A percentile compares a stretch with the other conserved stretches of the same genome.
Evolutionary conservation across 92 coral and sea anemone genomes (phyloP).

Genomic region (Porites rus): DNA sequence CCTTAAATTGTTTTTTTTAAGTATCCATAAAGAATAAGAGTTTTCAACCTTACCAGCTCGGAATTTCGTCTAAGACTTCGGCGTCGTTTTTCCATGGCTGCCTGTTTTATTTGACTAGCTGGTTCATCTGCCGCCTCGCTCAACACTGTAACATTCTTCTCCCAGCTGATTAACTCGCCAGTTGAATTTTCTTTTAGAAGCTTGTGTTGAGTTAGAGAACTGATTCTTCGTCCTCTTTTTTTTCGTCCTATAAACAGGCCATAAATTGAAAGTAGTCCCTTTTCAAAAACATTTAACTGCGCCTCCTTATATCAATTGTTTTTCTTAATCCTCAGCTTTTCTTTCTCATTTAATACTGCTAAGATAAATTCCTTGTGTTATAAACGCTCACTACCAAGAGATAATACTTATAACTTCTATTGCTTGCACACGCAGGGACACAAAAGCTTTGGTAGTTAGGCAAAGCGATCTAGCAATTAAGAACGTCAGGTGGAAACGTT

Average conservation of each 20-base stretch:
- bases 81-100: neutral
- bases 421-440: too few species aligned
- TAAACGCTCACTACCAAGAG: too few species aligned
- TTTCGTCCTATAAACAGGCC: neutral
- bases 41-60: neutral
- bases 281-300: neutral
- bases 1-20: neutral
- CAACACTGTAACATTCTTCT: neutral
- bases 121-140: neutral
- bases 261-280: neutral
- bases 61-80: neutral
- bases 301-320: too few species aligned
- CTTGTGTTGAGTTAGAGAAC: neutral
- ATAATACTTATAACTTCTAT: too few species aligned
- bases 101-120: neutral
- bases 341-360: too few species aligned
- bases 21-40: neutral
- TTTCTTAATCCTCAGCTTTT: too few species aligned
- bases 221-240: neutral
- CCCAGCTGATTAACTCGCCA: slow-evolving; percentile 7
- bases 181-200: neutral
- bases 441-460: too few species aligned
- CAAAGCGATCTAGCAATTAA: too few species aligned
- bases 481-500: too few species aligned
- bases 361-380: too few species aligned